These are phyloP conservation scores for Pandion haliaetus DNA, from an alignment of 2,113 vertebrate species.

Conservation along the genomic window DNA sequence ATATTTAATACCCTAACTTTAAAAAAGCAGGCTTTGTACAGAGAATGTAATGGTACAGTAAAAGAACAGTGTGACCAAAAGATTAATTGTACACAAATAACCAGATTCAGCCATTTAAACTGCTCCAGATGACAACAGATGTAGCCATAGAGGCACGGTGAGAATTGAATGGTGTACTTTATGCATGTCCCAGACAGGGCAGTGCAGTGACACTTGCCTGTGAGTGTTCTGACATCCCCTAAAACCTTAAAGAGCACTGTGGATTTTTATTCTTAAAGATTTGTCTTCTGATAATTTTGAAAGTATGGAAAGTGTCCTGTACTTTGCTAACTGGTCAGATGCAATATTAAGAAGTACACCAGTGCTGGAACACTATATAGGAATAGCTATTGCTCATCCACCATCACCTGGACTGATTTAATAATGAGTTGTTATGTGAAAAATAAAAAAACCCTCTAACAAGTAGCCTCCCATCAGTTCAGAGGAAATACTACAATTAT, in stretches of 20 bases:
- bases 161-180: not conserved
- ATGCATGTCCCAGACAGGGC: not conserved
- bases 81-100: not conserved
- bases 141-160: not conserved
- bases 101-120: not conserved
- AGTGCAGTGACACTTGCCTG: not conserved
- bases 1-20: not conserved
- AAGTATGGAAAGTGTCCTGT: not conserved
- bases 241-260: not conserved
- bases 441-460: not conserved
- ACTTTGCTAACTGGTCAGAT: not conserved
- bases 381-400: not conserved
- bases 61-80: not conserved
- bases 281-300: not conserved
- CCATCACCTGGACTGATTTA: not conserved
- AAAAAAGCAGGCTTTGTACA: not conserved
- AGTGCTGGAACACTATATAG: not conserved
- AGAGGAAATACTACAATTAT: not conserved
- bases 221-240: not conserved
- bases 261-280: not conserved
- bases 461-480: not conserved
- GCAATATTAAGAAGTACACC: not conserved
- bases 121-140: not conserved
- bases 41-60: not conserved
- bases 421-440: not conserved